Conservation (phyloP, 2,113 vertebrate genomes). For the Solenodon paradoxus region DNA sequence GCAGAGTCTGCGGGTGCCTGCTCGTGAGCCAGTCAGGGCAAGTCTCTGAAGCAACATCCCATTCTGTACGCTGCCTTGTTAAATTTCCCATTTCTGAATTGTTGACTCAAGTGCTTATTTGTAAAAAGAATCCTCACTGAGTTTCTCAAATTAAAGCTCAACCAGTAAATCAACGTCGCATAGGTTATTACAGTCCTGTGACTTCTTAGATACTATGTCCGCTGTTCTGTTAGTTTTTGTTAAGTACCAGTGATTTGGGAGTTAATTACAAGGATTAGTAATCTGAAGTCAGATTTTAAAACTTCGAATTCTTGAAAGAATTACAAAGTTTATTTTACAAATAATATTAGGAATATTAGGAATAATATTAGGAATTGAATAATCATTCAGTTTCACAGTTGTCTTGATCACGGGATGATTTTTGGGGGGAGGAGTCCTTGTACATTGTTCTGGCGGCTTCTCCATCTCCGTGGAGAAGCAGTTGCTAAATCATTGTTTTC, state of each 20-base stretch:
- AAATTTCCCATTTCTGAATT: not conserved
- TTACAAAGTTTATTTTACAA: conserved; percentile 21
- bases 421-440: not conserved
- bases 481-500: not conserved
- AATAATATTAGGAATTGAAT: not conserved
- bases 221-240: not conserved
- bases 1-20: too few relatives aligned
- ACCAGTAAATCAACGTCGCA: not conserved
- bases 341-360: not conserved
- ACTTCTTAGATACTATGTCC: not conserved
- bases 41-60: not conserved
- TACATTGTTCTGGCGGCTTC: not conserved
- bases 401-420: not conserved
- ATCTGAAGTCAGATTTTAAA: not conserved
- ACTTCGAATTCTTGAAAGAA: conserved; percentile 17
- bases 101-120: not conserved
- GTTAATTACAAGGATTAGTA: not conserved
- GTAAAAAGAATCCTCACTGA: not conserved
- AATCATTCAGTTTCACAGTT: not conserved
- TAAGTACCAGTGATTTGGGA: not conserved
- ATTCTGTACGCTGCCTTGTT: not conserved
- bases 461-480: not conserved
- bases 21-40: not conserved
- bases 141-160: not conserved
- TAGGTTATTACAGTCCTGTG: not conserved